These are phyloP conservation scores for Scaptomyza pallida DNA, from an alignment of 1,140 invertebrate genomes.

Conservation along the genomic window DNA sequence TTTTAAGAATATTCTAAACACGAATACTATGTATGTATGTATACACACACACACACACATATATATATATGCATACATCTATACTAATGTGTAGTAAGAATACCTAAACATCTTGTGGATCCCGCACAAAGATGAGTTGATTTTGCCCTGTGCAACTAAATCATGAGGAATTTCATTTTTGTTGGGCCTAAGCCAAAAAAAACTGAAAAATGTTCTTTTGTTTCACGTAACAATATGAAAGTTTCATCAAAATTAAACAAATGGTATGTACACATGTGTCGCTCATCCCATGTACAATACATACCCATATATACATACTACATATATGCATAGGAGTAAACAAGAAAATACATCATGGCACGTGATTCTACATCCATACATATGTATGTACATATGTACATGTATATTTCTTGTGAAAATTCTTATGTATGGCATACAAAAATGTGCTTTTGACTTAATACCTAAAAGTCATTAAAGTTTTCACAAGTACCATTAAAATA, in stretches of 20 bases:
- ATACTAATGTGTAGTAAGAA: constrained; percentile 36
- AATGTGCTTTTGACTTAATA: neutral
- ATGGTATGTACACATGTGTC: too few species aligned
- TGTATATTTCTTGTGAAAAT: constrained; percentile 17
- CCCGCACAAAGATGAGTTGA: constrained; percentile 27
- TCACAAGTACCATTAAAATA: neutral
- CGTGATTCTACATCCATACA: too few species aligned
- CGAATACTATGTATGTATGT: too few species aligned
- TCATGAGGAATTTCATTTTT: constrained; percentile 51
- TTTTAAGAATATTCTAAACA: neutral
- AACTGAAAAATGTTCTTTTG: constrained; percentile 50
- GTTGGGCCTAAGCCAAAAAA: constrained; percentile 46
- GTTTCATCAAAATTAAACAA: constrained; percentile 49
- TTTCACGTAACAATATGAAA: constrained; percentile 54
- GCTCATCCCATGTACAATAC: neutral
- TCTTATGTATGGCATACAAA: constrained; percentile 41
- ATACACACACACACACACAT: neutral
- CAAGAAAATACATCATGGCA: neutral
- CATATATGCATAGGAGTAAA: neutral
- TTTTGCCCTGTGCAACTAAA: constrained; percentile 47
- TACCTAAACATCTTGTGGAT: constrained; percentile 30
- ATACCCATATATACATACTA: neutral
- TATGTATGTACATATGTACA: constrained; percentile 4
- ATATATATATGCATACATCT: constrained; percentile 8
- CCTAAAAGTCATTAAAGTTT: neutral